phyloP scores from a whole-genome alignment of 2,113 vertebrate genomes.

The Pollimyrus isidori region DNA sequence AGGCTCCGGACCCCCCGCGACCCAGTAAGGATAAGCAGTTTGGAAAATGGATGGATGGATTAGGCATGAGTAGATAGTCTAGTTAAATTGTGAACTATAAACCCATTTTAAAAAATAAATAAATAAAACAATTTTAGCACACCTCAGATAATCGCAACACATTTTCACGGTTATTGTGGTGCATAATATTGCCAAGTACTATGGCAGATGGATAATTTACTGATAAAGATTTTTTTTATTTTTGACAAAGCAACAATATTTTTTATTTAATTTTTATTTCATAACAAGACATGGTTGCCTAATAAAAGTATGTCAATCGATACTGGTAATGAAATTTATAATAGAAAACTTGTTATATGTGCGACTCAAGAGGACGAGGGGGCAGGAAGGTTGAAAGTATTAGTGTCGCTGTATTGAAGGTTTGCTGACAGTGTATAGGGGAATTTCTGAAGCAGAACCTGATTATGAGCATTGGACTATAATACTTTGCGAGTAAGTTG shows the following conservation, averaged over 20 bases:
- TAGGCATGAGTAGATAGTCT: slow-evolving; percentile 29
- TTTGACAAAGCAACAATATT: not conserved
- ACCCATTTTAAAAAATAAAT: not conserved
- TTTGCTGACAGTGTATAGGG: not conserved
- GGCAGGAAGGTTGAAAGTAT: not conserved
- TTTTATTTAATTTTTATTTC: not conserved
- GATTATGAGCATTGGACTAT: not conserved
- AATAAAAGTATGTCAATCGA: not conserved
- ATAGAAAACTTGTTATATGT: slow-evolving; percentile 10
- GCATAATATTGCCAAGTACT: not conserved
- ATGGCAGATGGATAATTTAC: not conserved
- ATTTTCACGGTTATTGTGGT: slow-evolving; percentile 19
- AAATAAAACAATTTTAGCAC: slow-evolving; percentile 23
- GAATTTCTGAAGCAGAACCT: not conserved
- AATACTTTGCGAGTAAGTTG: not conserved
- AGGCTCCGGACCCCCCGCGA: no score
- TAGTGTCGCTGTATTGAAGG: not conserved
- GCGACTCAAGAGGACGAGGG: not conserved
- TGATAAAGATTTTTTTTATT: not conserved
- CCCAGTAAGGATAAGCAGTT: no score
- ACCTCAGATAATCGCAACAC: slow-evolving; percentile 38
- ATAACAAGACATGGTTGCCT: not conserved
- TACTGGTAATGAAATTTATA: slow-evolving; percentile 14
- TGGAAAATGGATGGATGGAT: no score
- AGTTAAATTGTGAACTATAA: slow-evolving; percentile 46